Percentiles rank a stretch among this genome's conserved stretches.
Conservation (phyloP, 2,888 invertebrate genomes). For the Subacronicta megacephala region DNA sequence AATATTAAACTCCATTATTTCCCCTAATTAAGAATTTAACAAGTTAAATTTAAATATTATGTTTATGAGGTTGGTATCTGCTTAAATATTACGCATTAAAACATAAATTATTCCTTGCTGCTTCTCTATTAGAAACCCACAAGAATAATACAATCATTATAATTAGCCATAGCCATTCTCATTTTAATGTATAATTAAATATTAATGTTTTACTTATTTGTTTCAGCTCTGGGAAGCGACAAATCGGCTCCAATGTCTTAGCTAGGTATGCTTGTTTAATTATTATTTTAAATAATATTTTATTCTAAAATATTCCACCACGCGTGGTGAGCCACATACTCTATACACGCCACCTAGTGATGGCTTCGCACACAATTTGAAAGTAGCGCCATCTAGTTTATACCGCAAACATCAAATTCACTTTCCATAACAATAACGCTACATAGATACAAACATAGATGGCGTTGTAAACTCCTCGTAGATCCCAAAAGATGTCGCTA, state of each 20-base stretch:
- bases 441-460: slow-evolving; percentile 52
- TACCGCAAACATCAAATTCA: slow-evolving; percentile 17
- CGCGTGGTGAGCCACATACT: no score
- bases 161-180: neutral
- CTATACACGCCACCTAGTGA: slow-evolving; percentile 22
- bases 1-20: slow-evolving; percentile 9
- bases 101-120: slow-evolving; percentile 8
- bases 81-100: slow-evolving; percentile 7
- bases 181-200: neutral
- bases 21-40: slow-evolving; percentile 3
- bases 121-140: slow-evolving; percentile 1
- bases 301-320: no score
- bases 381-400: slow-evolving; percentile 70
- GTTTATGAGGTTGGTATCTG: slow-evolving; percentile 2
- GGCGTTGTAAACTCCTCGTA: slow-evolving; percentile 53
- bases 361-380: neutral
- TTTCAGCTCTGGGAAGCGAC: slow-evolving; percentile 94
- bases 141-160: neutral
- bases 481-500: slow-evolving; percentile 62
- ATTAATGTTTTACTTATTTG: slow-evolving; percentile 59
- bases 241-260: slow-evolving; percentile 95
- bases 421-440: slow-evolving; percentile 2
- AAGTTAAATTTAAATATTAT: slow-evolving; percentile 8
- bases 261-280: slow-evolving; percentile 91
- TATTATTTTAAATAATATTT: neutral